Evolutionary conservation across 2,113 vertebrate genomes (phyloP), one percentile per base, ranked within the genome.

Genomic region (Abramis brama): DNA sequence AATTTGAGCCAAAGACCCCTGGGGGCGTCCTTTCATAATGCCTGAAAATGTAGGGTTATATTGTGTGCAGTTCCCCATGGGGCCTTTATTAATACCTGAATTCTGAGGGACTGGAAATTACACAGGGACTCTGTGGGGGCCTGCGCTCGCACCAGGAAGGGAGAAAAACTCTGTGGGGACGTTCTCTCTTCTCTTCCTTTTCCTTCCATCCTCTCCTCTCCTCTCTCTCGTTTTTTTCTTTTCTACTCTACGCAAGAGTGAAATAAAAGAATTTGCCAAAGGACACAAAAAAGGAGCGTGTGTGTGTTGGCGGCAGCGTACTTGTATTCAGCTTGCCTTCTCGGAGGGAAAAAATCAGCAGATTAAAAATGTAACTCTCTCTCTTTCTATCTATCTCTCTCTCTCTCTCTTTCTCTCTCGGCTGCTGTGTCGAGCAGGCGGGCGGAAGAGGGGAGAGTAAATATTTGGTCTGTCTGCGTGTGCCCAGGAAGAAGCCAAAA

Each of bases 81-180:
- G 97, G 97, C 96, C 97, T 99, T 99, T 99, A 99, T 99, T 99
- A 99, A 99, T 99, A 99, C 98, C 98, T 99, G 97, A 97, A 99
- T 99, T 99, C 97, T 98, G 97, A 97, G 97, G 96, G 97, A 96
- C 97, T 98, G 95, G 97, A 99, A 98, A 98, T 98, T 97, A 99
- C 98, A 98, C 97, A 97, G 98, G 97, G 96, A 96, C 97, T 95
- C 97, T 97, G 97, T 97, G 93, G 97, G 97, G 96, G 96, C 97
- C 96, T 92, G 92, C 93, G 94, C 96, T 96, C 97, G 95, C 97
- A 96, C 97, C 97, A 98, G 98, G 97, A 98, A 96, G 96, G 97
- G 95, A 98, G 97, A 98, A 98, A 97, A 97, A 96, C 97, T 97
- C 97, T 97, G 97, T 96, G 94, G 97, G 97, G 97, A 98, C 95